phyloP scores from a whole-genome alignment of 2,888 invertebrate genomes.

The Mimumesa dahlbomi region DNA sequence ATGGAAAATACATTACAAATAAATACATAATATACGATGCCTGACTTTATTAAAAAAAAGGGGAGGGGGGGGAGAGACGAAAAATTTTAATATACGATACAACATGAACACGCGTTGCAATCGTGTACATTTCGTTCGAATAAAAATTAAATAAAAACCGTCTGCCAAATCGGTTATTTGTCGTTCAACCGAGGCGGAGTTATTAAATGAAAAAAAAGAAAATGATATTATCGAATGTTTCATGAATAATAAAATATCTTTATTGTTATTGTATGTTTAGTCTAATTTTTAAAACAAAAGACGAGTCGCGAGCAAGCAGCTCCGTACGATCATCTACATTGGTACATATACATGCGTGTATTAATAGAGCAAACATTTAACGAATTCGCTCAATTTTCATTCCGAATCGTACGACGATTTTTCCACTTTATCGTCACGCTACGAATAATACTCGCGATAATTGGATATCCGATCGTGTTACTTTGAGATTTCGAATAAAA shows the following conservation, averaged over 20 bases:
- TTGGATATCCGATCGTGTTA: constrained; percentile 10
- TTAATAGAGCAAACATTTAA: constrained; percentile 19
- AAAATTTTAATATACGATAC: constrained; percentile 35
- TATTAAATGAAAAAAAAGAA: too few species aligned
- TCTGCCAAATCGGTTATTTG: constrained; percentile 16
- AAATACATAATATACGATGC: constrained; percentile 68
- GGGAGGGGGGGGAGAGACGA: too few species aligned
- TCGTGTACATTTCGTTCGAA: constrained; percentile 49
- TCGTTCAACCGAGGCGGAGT: constrained; percentile 23
- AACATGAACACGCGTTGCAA: constrained; percentile 21
- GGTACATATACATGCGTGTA: constrained; percentile 21
- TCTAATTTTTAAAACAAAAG: constrained; percentile 51
- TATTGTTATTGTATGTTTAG: constrained; percentile 59
- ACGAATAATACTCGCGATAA: constrained; percentile 24
- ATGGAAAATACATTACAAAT: constrained; percentile 61
- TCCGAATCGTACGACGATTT: constrained; percentile 8
- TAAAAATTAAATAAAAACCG: constrained; percentile 49
- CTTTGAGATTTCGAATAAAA: constrained; percentile 18
- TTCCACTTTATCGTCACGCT: not conserved
- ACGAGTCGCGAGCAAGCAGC: constrained; percentile 2
- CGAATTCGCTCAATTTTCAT: constrained; percentile 44
- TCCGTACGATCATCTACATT: not conserved
- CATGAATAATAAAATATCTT: constrained; percentile 52
- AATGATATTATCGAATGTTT: constrained; percentile 49
- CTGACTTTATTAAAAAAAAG: constrained; percentile 62